Conservation (phyloP, 2,797 vertebrate genomes). For the Tragopan temminckii region DNA sequence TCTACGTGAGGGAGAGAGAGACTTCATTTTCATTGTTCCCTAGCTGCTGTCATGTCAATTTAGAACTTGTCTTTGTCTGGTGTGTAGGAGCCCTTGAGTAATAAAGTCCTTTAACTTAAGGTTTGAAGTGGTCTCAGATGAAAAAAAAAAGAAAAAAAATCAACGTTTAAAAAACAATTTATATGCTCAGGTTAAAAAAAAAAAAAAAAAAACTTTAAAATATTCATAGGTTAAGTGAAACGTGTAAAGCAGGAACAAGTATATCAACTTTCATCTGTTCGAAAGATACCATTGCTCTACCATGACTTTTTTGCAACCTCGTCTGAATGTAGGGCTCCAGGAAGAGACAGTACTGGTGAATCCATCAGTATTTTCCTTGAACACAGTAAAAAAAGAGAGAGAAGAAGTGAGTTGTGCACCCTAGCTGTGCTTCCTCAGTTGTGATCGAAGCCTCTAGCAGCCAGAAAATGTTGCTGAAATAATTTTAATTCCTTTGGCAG, state of each 20-base stretch:
- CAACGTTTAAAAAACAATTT: neutral
- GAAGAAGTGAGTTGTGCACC: neutral
- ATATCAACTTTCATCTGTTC: neutral
- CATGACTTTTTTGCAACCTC: neutral
- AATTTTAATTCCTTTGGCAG: neutral
- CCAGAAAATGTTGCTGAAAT: neutral
- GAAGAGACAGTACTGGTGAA: neutral
- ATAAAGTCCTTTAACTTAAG: neutral
- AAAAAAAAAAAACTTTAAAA: neutral
- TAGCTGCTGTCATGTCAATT: neutral
- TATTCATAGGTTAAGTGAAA: neutral
- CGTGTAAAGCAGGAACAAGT: neutral
- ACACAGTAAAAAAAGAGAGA: fast-evolving
- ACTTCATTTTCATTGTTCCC: neutral
- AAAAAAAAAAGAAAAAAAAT: neutral
- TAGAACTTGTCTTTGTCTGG: neutral
- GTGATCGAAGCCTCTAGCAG: neutral
- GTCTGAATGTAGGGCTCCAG: neutral
- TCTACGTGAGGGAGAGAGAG: neutral
- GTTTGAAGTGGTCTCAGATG: neutral
- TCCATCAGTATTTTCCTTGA: neutral
- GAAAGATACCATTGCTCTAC: neutral
- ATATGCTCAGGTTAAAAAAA: neutral
- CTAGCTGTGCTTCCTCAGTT: neutral
- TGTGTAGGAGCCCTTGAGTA: neutral